Conservation (phyloP, 1,140 invertebrate species). For the Pseudomyrmex dendroicus region DNA sequence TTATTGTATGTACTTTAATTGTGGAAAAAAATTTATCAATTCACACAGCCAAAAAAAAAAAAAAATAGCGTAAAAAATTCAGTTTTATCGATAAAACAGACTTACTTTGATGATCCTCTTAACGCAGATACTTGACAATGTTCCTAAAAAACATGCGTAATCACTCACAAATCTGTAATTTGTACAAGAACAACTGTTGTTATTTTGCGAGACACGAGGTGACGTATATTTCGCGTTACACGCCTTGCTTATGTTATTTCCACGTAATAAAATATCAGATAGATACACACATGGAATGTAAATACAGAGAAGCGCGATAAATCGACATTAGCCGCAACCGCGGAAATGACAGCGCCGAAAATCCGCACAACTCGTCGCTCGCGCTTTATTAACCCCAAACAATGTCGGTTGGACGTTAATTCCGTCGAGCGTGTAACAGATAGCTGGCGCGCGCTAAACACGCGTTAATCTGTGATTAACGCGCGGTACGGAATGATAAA, state of each 20-base stretch:
- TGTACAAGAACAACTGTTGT: background rate
- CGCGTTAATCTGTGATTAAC: constrained; percentile 42
- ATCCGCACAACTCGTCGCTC: background rate
- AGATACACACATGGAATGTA: background rate
- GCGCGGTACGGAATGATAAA: background rate
- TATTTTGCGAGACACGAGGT: background rate
- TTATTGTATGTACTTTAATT: too few species aligned
- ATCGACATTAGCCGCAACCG: constrained; percentile 21
- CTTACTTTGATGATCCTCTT: too few species aligned
- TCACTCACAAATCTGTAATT: background rate
- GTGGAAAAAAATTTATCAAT: too few species aligned
- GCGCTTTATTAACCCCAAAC: constrained; percentile 45
- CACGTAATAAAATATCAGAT: constrained; percentile 8
- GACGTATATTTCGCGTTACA: background rate
- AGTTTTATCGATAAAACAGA: too few species aligned
- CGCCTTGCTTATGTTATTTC: background rate
- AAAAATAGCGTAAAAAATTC: too few species aligned
- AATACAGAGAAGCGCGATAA: constrained; percentile 27
- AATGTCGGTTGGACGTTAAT: constrained; percentile 40
- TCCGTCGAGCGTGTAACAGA: constrained; percentile 56
- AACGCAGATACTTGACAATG: too few species aligned
- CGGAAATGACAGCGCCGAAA: constrained; percentile 17
- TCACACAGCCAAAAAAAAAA: too few species aligned
- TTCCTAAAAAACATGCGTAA: too few species aligned
- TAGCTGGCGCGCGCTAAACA: constrained; percentile 38